phyloP scores from a whole-genome alignment of 2,888 invertebrate genomes.

The Orthonevra nobilis region DNA sequence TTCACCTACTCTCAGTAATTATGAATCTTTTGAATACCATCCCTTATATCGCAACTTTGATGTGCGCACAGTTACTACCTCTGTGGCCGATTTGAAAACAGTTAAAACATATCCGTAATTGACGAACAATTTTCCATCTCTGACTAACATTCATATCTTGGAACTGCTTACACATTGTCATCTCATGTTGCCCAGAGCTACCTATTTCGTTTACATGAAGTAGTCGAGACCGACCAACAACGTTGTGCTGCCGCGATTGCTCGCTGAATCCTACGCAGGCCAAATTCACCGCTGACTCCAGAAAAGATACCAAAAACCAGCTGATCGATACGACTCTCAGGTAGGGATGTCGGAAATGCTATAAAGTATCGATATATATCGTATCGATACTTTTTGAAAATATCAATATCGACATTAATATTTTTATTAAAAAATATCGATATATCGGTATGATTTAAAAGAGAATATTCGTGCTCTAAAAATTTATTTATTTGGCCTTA shows the following conservation, averaged over 20 bases:
- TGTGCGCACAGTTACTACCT: constrained; percentile 1
- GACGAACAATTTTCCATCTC: constrained; percentile 32
- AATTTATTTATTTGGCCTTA: no score
- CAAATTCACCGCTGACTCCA: constrained; percentile 33
- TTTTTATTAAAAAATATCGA: no score
- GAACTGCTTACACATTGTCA: neutral
- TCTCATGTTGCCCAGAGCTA: neutral
- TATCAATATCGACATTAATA: no score
- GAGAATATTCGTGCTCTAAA: no score
- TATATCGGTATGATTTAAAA: no score
- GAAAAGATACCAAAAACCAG: constrained; percentile 47
- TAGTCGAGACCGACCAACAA: neutral
- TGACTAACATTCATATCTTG: neutral
- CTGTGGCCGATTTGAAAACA: constrained; percentile 31
- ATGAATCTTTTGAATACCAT: constrained; percentile 6
- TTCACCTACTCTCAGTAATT: neutral
- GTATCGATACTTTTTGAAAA: no score
- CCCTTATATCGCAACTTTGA: constrained; percentile 1
- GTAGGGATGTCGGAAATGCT: no score
- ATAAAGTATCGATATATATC: no score
- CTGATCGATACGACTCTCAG: constrained; percentile 26
- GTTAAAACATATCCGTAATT: constrained; percentile 33
- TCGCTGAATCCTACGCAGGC: neutral
- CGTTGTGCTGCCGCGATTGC: neutral
- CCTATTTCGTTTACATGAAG: neutral